Evolutionary conservation across 2,888 invertebrate species (phyloP), one percentile per base, ranked within the genome.

Genomic region (Trissolcus japonicus): DNA sequence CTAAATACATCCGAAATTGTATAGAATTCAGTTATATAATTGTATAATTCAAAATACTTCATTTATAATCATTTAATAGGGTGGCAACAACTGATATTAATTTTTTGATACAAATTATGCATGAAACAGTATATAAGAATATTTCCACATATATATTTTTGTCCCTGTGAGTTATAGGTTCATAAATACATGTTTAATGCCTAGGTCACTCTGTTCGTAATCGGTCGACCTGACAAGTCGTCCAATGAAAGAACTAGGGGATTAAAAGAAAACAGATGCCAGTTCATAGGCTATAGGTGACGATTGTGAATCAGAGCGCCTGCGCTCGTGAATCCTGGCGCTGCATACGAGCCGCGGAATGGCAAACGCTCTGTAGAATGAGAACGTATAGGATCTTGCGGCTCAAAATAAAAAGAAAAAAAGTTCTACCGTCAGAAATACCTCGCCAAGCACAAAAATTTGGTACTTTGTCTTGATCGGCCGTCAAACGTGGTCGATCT

Each of bases 331-430:
- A 25, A 60, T 59, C 61, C 66, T 69, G 61, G 59, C 76, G 55
- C 40, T 62, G 68, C 54, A 75, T 69, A 43, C 56, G 69, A 25
- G 61, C 65, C 69, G 76, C 56, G 66, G 65, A 61, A 76, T 65
- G 61, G 76, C 76, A 76, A 76, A 69, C 65, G 76, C 61, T 65
- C 59, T 76, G 61, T 56, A 57, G 69, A 66, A 75, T 75, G 69
- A 65, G 68, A 65, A 25, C 69, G 65, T 60, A 68, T 50, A 76
- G 61, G 69, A 66, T 46, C 65, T 35, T 53, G 48, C 51, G 51
- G n/a, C 11, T 9, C 9, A 9, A 35, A 35, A 35, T 41, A 55
- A 56, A 17, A 46, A 21, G 19, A 1, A 50, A 55, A 56, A 17
- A 46, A n/a, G 6, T 46, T 46, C 14, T 0, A n/a, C 14, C 19